Base-by-base conservation (phyloP, 2,797 vertebrate genomes). In the Myotis findleyi region DNA sequence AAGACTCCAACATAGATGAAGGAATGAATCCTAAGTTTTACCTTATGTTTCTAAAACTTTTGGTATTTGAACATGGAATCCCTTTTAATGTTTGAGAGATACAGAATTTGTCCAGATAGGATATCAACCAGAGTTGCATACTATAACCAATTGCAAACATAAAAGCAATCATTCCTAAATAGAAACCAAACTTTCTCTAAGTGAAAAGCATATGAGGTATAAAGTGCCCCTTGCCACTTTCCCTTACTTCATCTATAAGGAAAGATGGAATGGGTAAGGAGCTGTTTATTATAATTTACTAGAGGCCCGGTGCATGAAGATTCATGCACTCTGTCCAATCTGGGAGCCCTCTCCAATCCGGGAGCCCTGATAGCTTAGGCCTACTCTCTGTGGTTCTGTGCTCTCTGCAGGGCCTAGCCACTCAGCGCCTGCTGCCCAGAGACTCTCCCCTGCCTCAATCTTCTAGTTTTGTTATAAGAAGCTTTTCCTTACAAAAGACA, bases 61-160 rank as follows among this genome's bases (percentile, higher is more conserved):
- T 82, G 68, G 20, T 84, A 93, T 94, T 83, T 96, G 47, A 92
- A 72, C 69, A 87, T 49, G 20, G 36, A 51, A 72, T 82, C 51
- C 30, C 51, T 94, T 94, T 82, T 75, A 84, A 27, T 76, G 25
- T 77, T 87, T 75, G 59, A 93, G 51, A 95, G 95, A 89, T 88
- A 55, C 14, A 88, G 17, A 90, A 66, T 62, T 64, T 93, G 75
- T 64, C 68, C 36, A 95, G 38, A 73, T 33, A 81, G 12, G 25
- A 92, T 79, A 59, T 69, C 77, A 66, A 81, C 36, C 12, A 77
- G 11, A 83, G 38, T 88, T n/a, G n/a, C 75, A 83, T 18, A 10
- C 21, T 91, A 33, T 81, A 91, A 41, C 38, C 30, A 79, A 27
- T 7, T 92, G 27, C 38, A 90, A 88, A 90, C 59, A 90, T 38